phyloP scores from a whole-genome alignment of 2,888 invertebrate genomes.

The Sipha maydis region DNA sequence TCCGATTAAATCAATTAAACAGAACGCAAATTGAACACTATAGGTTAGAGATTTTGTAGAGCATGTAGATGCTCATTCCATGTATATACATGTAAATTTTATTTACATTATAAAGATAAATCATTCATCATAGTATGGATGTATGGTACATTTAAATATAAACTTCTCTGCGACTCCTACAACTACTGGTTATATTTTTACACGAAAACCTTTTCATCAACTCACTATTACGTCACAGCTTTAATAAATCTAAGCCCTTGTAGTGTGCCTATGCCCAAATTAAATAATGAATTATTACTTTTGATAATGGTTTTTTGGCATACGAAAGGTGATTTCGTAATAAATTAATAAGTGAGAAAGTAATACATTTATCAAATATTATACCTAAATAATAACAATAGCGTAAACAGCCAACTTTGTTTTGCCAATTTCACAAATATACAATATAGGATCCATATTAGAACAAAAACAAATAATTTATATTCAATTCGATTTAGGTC shows the following conservation, averaged over 20 bases:
- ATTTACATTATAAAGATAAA: conserved; percentile 11
- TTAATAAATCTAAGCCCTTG: not conserved
- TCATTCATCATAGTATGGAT: not conserved
- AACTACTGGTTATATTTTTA: not conserved
- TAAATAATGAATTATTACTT: not conserved
- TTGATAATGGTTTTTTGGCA: not conserved
- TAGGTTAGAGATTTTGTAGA: not conserved
- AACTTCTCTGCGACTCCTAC: not conserved
- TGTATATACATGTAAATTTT: no score
- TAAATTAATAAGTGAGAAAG: not conserved
- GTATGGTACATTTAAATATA: not conserved
- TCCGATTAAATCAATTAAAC: no score
- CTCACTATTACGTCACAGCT: not conserved
- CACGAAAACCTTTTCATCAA: not conserved
- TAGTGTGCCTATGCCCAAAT: not conserved
- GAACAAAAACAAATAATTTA: not conserved
- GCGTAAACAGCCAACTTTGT: not conserved
- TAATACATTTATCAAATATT: not conserved
- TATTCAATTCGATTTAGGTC: not conserved
- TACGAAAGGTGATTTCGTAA: not conserved
- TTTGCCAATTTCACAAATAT: not conserved
- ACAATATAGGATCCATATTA: not conserved
- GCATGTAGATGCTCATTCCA: no score
- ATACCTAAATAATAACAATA: not conserved
- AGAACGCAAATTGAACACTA: not conserved